Evolutionary conservation across 2,888 invertebrate species (phyloP), one percentile per base, ranked within the genome.

Genomic region (Tanypteryx hageni): DNA sequence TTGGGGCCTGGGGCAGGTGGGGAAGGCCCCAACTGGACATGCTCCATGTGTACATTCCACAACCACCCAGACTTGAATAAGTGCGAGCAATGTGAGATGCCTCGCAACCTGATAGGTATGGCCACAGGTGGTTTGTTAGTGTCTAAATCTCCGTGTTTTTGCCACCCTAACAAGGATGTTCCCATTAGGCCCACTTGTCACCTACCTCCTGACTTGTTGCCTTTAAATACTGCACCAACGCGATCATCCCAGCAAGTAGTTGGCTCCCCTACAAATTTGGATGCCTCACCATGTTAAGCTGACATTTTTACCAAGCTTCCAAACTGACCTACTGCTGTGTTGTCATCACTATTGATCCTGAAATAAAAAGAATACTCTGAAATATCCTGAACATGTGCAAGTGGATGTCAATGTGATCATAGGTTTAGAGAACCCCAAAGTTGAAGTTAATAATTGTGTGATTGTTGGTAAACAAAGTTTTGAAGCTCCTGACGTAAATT

Each of bases 21-120:
- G 76, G 95, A 95, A 92, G 96, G 96, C 85, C 96, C 96, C 85
- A 96, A 97, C 94, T 99, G 99, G 99, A 97, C 97, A 95, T 99
- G 99, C 96, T 97, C 97, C 95, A 96, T 98, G 96, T 99, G 99
- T 96, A 99, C 99, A 95, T 99, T 99, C 97, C 97, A 97, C 94
- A 99, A 99, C 96, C 98, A 99, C 95, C 98, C 98, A 93, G 97
- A 98, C 94, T 96, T 99, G 95, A 97, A 97, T 95, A 97, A 97
- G 95, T 99, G 99, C 95, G 99, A 99, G 96, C 97, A 98, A 95
- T 99, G 99, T 96, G 98, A 98, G 95, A 98, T 98, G 97, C 98
- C 98, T 93, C 96, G 98, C 95, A 97, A 98, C 95, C 96, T 96
- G 95, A 96, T 97, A 96, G 98, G 98, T 98, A 98, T 89, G 89